Conservation (phyloP, 2,113 vertebrate species). For the Anhinga rufa region DNA sequence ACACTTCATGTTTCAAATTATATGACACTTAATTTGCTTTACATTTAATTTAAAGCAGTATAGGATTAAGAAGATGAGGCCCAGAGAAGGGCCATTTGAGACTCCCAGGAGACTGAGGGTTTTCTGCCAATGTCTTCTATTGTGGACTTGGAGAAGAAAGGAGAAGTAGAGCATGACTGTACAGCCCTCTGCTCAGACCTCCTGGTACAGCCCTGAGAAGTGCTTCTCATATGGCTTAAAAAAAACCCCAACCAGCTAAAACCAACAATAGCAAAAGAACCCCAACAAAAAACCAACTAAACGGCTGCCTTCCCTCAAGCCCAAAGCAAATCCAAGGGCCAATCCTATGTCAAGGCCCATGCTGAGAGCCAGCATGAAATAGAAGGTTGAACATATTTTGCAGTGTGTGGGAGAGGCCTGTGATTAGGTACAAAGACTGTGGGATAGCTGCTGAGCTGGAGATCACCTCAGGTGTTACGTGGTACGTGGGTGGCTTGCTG, state of each 20-base stretch:
- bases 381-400: fast-evolving
- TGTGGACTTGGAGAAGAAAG: background rate
- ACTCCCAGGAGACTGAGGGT: background rate
- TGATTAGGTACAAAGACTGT: background rate
- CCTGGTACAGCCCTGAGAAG: background rate
- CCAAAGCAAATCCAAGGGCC: background rate
- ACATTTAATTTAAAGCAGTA: background rate
- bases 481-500: background rate
- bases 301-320: background rate
- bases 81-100: background rate
- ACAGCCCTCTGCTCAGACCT: background rate
- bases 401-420: background rate
- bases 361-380: background rate
- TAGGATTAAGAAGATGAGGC: background rate
- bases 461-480: background rate
- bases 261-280: background rate
- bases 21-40: background rate
- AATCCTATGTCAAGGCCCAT: fast-evolving
- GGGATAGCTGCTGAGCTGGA: background rate
- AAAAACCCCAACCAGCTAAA: background rate
- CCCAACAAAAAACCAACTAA: background rate
- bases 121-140: background rate
- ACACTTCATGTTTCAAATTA: background rate
- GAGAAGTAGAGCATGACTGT: background rate
- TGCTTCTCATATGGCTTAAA: background rate